Conservation (phyloP, 2,888 invertebrate species). For the Hydropsyche betteni region DNA sequence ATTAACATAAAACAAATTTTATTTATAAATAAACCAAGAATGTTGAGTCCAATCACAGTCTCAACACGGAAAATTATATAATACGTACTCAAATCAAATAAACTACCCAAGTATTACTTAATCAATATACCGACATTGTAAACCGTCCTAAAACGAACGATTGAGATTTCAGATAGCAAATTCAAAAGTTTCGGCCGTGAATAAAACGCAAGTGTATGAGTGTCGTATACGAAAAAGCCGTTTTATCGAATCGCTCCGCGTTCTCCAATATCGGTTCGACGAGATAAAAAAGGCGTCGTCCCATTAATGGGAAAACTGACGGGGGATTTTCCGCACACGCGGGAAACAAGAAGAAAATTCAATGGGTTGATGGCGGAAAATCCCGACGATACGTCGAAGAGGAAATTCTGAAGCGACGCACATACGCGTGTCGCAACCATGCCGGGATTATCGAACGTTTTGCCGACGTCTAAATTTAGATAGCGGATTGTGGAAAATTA, state of each 20-base stretch:
- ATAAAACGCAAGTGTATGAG: too few relatives aligned
- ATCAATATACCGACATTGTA: too few relatives aligned
- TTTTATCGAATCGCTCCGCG: constrained; percentile 1
- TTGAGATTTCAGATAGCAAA: too few relatives aligned
- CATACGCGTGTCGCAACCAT: neutral
- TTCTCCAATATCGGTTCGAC: constrained; percentile 7
- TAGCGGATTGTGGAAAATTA: too few relatives aligned
- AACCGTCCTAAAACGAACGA: too few relatives aligned
- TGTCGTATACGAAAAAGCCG: neutral
- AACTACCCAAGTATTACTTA: too few relatives aligned
- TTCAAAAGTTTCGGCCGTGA: too few relatives aligned
- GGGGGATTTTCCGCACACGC: constrained; percentile 15
- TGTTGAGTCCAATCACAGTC: too few relatives aligned
- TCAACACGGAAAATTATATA: too few relatives aligned
- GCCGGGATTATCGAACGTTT: too few relatives aligned
- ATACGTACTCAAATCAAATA: too few relatives aligned
- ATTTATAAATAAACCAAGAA: neutral
- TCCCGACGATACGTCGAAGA: constrained; percentile 37
- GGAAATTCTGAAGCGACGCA: constrained; percentile 30
- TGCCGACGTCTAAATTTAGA: too few relatives aligned
- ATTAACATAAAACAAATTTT: neutral
- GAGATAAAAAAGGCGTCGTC: constrained; percentile 18
- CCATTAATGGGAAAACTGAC: constrained; percentile 25
- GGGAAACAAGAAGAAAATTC: constrained; percentile 2
- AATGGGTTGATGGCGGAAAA: neutral